phyloP scores from a whole-genome alignment of 1,140 invertebrate genomes.

The Drosophila mayri region DNA sequence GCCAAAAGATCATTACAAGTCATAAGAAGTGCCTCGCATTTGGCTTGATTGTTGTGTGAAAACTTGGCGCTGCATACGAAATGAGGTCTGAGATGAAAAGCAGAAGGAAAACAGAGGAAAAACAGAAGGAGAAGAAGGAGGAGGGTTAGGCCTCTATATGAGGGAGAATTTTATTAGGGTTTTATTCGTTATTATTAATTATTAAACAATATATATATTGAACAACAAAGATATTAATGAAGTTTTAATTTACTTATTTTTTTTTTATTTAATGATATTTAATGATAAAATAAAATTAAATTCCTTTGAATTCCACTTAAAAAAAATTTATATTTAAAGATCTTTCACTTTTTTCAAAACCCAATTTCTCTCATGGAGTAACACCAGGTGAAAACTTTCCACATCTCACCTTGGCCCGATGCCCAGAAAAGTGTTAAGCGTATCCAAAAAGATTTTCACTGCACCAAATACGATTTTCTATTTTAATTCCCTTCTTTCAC shows the following conservation, averaged over 20 bases:
- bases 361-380: not conserved
- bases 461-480: constrained; percentile 51
- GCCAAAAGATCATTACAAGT: constrained; percentile 61
- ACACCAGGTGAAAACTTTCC: constrained; percentile 33
- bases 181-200: not conserved
- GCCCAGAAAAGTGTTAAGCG: constrained; percentile 49
- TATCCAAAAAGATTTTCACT: constrained; percentile 52
- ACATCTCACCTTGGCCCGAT: constrained; percentile 44
- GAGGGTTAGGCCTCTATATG: not conserved
- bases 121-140: not conserved
- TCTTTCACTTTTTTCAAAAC: constrained; percentile 1
- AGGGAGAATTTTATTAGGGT: not conserved
- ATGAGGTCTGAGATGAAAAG: constrained; percentile 46
- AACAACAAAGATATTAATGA: not conserved
- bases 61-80: constrained; percentile 62
- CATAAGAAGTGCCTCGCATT: constrained; percentile 54
- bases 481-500: constrained; percentile 44
- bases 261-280: no score
- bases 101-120: not conserved
- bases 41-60: constrained; percentile 75
- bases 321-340: not conserved
- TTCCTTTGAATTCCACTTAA: not conserved
- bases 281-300: not conserved
- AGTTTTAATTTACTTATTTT: not conserved
- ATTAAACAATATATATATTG: no score